Percentiles rank a stretch among this genome's conserved stretches.
Evolutionary conservation across 2,113 vertebrate species (phyloP).

Genomic region (Plecotus auritus): DNA sequence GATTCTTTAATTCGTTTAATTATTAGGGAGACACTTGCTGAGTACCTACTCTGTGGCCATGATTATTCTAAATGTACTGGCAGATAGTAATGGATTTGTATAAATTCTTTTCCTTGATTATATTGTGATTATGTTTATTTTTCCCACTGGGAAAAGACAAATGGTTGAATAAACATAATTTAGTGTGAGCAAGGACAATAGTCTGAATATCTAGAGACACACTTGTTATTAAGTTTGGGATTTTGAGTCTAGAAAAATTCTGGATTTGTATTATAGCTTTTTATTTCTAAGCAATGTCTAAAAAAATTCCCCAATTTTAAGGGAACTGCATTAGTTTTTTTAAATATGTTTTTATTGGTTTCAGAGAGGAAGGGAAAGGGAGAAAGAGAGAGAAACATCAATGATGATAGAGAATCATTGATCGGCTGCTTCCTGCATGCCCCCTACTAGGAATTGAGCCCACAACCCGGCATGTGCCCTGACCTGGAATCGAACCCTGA

Average conservation of each 20-base stretch:
- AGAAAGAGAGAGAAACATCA: no score
- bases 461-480: no score
- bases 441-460: no score
- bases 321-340: background rate
- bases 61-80: background rate
- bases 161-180: background rate
- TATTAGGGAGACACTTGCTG: background rate
- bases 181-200: background rate
- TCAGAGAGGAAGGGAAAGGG: no score
- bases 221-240: conserved; percentile 10
- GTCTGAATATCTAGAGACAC: background rate
- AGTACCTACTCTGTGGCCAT: background rate
- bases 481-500: no score
- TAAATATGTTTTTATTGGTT: no score
- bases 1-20: background rate
- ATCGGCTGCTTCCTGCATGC: no score
- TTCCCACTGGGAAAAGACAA: background rate
- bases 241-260: background rate
- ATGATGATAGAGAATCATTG: no score
- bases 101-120: background rate
- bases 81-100: background rate
- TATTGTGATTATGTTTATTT: conserved; percentile 16
- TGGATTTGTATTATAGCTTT: background rate
- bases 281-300: background rate
- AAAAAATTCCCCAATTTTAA: background rate